Base-by-base conservation (phyloP, 2,888 invertebrate genomes). In the Melangyna quadrimaculata region DNA sequence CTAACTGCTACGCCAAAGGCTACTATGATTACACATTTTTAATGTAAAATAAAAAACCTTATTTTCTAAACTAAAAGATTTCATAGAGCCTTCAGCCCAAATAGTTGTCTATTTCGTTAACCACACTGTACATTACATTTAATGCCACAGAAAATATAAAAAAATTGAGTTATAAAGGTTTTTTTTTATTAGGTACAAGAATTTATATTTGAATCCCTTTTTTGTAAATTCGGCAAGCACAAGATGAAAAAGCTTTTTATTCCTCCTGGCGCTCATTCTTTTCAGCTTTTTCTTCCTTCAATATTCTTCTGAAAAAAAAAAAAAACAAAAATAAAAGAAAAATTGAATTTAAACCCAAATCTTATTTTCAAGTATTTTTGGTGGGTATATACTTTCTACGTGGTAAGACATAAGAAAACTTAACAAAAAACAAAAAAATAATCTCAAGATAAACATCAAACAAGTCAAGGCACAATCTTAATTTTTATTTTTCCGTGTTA, bases 281-380 rank as follows among this genome's bases (percentile, higher is more conserved):
- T 10, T 17, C 35, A 24, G 14, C 22, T 59, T 3, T 8, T 55
- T 0, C 32, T 37, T 59, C 7, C 29, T 29, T 45, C 12, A 29
- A 45, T n/a, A n/a, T n/a, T 45, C 63, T 45, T 45, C 29, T 32
- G 3, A 43, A 43, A 61, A 22, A 70, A n/a, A n/a, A n/a, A n/a
- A n/a, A n/a, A n/a, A n/a, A n/a, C n/a, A n/a, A n/a, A n/a, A n/a
- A n/a, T n/a, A n/a, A n/a, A n/a, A n/a, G n/a, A n/a, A n/a, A 80
- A 75, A 69, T 75, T 80, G 48, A 75, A 75, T 80, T 80, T 80
- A 48, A 53, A 22, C 70, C 70, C 32, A 69, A 80, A 40, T 35
- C 53, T 43, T 43, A 65, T 59, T 72, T 24, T 29, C 8, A 35
- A 37, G 24, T 19, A 51, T 29, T 24, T 32, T 70, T 24, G 3